Percentiles rank a stretch among this genome's conserved stretches.
phyloP scores from a whole-genome alignment of 1,140 invertebrate genomes.

The Agrypnia vestita region DNA sequence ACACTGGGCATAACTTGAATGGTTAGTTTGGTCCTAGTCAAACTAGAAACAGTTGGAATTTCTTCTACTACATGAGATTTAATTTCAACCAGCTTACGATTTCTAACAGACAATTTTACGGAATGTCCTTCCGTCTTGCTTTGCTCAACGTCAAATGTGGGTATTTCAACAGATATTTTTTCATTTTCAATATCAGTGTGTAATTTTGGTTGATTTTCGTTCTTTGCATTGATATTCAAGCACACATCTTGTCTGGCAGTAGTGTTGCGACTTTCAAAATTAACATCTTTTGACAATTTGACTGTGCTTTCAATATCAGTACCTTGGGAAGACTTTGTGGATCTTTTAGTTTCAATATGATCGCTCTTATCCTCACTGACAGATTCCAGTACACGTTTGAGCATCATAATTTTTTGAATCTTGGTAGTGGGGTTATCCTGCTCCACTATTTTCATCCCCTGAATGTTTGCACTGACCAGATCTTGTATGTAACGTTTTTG shows the following conservation, averaged over 20 bases:
- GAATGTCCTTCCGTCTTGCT: background rate
- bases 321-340: background rate
- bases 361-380: slow-evolving; percentile 23
- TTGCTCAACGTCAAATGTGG: background rate
- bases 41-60: background rate
- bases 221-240: background rate
- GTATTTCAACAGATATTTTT: background rate
- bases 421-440: slow-evolving; percentile 34
- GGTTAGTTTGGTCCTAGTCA: slow-evolving; percentile 62
- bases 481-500: slow-evolving; percentile 70
- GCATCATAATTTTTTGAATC: slow-evolving; percentile 41
- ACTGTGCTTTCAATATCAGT: background rate
- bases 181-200: background rate
- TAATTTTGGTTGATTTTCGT: background rate
- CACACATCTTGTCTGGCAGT: background rate
- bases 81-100: slow-evolving; percentile 50
- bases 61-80: slow-evolving; percentile 34
- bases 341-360: background rate
- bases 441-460: slow-evolving; percentile 62
- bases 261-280: background rate
- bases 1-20: slow-evolving; percentile 69
- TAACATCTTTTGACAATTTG: background rate
- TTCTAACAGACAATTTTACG: slow-evolving; percentile 20
- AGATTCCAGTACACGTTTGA: slow-evolving; percentile 29
- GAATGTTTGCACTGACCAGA: slow-evolving; percentile 70